A percentile compares a stretch with the other conserved stretches of the same genome.
Conservation (phyloP, 2,888 invertebrate species). For the Leucophora obtusa region DNA sequence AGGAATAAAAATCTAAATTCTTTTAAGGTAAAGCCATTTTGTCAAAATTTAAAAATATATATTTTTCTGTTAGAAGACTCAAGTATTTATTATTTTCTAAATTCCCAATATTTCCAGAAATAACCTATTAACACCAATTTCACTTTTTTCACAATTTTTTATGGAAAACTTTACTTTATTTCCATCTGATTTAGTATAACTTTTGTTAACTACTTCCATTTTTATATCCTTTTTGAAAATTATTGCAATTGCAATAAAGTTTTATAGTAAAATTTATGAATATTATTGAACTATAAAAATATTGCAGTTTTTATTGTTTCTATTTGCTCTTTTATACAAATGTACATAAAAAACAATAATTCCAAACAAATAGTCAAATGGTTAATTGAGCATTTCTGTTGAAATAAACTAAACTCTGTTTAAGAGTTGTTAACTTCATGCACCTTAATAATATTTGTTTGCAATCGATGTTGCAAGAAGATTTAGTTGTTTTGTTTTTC, state of each 20-base stretch:
- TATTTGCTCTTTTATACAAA: slow-evolving; percentile 22
- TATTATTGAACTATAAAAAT: slow-evolving; percentile 57
- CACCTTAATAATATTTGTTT: slow-evolving; percentile 42
- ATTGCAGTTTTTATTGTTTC: slow-evolving; percentile 4
- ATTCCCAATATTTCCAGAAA: too few species aligned
- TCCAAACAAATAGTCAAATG: slow-evolving; percentile 50
- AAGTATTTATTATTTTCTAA: too few species aligned
- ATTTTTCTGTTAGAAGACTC: too few species aligned
- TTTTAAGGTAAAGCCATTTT: too few species aligned
- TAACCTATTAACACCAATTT: too few species aligned
- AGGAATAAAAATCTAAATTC: too few species aligned
- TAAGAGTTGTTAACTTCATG: slow-evolving; percentile 62
- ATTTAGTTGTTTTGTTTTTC: slow-evolving; percentile 12
- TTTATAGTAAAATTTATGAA: slow-evolving; percentile 56
- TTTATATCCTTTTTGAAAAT: not conserved
- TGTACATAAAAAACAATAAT: slow-evolving; percentile 19
- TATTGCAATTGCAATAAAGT: slow-evolving; percentile 36
- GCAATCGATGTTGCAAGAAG: slow-evolving; percentile 22
- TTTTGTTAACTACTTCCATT: not conserved
- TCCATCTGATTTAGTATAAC: too few species aligned
- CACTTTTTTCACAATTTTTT: too few species aligned
- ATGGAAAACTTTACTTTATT: too few species aligned
- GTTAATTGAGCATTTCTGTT: slow-evolving; percentile 62
- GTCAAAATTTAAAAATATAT: too few species aligned
- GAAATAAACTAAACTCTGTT: slow-evolving; percentile 59